Percentiles rank a stretch among this genome's conserved stretches.
phyloP scores from a whole-genome alignment of 2,113 vertebrate species.

The Cheirogaleus medius region DNA sequence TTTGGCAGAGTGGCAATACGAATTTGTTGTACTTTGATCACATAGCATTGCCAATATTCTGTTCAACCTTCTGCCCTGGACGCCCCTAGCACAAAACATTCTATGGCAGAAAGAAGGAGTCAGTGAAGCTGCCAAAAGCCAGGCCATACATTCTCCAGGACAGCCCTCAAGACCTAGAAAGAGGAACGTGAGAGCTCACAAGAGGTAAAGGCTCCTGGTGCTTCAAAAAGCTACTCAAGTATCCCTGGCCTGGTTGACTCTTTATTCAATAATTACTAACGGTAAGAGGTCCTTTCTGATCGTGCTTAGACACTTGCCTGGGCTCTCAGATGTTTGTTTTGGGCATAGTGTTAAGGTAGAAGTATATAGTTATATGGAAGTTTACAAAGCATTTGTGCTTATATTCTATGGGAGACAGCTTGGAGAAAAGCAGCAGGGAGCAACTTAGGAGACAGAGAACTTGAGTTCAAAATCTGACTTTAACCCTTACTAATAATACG shows the following conservation, averaged over 20 bases:
- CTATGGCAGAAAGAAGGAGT: background rate
- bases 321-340: background rate
- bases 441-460: background rate
- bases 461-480: background rate
- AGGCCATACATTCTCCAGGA: background rate
- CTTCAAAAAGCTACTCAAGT: background rate
- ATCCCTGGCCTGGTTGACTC: background rate
- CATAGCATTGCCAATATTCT: conserved; percentile 28
- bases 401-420: background rate
- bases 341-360: background rate
- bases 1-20: conserved; percentile 70
- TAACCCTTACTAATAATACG: background rate
- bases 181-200: background rate
- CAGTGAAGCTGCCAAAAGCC: conserved; percentile 36
- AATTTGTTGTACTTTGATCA: conserved; percentile 68
- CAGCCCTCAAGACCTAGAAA: background rate
- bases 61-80: conserved; percentile 49
- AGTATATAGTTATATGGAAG: background rate
- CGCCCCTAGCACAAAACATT: conserved; percentile 7
- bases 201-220: background rate
- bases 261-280: background rate
- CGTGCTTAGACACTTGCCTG: background rate
- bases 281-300: background rate
- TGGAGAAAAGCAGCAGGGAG: background rate
- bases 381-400: background rate